phyloP scores from a whole-genome alignment of 2,797 vertebrate species.

The Uromys caudimaculatus region DNA sequence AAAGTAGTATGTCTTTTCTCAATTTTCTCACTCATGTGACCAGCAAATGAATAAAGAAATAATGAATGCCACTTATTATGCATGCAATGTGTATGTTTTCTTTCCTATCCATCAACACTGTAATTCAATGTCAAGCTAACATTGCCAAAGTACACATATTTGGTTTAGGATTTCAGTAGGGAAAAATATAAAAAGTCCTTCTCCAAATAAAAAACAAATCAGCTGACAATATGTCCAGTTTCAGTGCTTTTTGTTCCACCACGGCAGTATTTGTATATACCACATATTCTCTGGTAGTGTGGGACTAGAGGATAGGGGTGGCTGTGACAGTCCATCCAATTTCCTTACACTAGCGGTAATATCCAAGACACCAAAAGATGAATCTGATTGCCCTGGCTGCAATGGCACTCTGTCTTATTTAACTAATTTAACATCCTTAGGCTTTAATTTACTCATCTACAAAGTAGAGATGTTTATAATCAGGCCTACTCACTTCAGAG shows the following conservation, averaged over 20 bases:
- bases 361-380: background rate
- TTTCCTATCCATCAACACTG: constrained; percentile 48
- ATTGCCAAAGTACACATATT: constrained; percentile 11
- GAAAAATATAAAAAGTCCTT: constrained; percentile 9
- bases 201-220: background rate
- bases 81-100: background rate
- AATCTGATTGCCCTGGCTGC: background rate
- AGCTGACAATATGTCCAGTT: background rate
- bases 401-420: background rate
- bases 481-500: background rate
- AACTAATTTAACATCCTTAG: background rate
- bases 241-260: background rate
- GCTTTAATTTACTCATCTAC: constrained; percentile 42
- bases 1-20: background rate
- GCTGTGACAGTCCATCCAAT: background rate
- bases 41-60: constrained; percentile 48
- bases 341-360: background rate
- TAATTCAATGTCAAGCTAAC: background rate
- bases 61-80: constrained; percentile 4
- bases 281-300: background rate
- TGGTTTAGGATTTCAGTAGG: constrained; percentile 25
- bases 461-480: constrained; percentile 35
- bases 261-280: background rate
- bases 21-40: background rate
- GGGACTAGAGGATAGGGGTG: background rate